Conservation (phyloP, 2,888 invertebrate species). For the Ophion costatus region DNA sequence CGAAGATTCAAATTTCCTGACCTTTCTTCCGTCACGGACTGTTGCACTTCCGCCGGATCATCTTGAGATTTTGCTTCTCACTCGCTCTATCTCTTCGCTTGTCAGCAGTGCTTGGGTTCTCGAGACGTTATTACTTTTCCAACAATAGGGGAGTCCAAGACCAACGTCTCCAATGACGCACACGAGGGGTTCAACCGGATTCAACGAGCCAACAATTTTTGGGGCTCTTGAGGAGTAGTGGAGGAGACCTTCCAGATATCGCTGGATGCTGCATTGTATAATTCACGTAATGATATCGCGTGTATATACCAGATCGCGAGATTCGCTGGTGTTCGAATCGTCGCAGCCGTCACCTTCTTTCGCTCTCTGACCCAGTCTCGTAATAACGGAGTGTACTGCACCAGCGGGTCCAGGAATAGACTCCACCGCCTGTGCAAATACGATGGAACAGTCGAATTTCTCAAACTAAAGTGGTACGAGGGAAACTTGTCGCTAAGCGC, state of each 20-base stretch:
- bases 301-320: conserved; percentile 3
- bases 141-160: conserved; percentile 47
- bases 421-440: conserved; percentile 12
- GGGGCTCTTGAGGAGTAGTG: neutral
- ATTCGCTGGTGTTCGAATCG: conserved; percentile 26
- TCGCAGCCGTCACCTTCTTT: conserved; percentile 24
- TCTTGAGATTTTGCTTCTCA: neutral
- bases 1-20: conserved; percentile 53
- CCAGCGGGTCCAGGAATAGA: conserved; percentile 48
- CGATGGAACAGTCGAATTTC: conserved; percentile 36
- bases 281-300: conserved; percentile 18
- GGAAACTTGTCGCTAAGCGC: conserved; percentile 36
- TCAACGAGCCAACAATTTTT: conserved; percentile 27
- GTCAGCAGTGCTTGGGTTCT: conserved; percentile 9
- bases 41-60: conserved; percentile 22
- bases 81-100: neutral
- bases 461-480: conserved; percentile 33
- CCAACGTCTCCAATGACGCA: conserved; percentile 45
- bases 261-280: neutral
- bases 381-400: conserved; percentile 42
- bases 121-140: conserved; percentile 56
- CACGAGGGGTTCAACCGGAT: conserved; percentile 42
- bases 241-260: neutral
- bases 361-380: conserved; percentile 54
- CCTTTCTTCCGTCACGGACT: conserved; percentile 37